Evolutionary conservation across 2,888 invertebrate genomes (phyloP).

Genomic region (Myopa tessellatipennis): DNA sequence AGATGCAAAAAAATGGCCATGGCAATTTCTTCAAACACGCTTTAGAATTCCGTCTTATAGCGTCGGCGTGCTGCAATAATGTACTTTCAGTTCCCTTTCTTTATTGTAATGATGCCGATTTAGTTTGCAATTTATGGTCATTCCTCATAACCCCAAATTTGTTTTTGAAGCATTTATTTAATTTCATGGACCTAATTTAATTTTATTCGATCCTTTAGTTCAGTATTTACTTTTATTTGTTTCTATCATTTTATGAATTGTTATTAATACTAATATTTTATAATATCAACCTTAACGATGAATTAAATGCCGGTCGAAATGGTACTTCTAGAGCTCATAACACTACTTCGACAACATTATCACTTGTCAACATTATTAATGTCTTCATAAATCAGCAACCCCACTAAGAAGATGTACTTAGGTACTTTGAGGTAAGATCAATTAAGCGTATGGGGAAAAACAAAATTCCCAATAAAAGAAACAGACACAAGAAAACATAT

Average conservation of each 20-base stretch:
- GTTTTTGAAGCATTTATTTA: background rate
- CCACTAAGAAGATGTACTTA: constrained; percentile 51
- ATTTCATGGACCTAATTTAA: too few species aligned
- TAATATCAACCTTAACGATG: constrained; percentile 28
- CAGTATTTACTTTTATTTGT: background rate
- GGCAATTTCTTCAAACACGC: too few species aligned
- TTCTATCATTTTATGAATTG: background rate
- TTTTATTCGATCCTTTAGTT: too few species aligned
- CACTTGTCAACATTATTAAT: constrained; percentile 67
- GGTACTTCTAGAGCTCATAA: constrained; percentile 46
- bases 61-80: background rate
- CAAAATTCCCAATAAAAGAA: constrained; percentile 49
- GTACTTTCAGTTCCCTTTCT: background rate
- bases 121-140: constrained; percentile 33
- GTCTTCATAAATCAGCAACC: constrained; percentile 63
- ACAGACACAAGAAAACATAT: background rate
- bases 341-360: constrained; percentile 59
- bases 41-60: too few species aligned
- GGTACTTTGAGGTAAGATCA: constrained; percentile 60
- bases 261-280: too few species aligned
- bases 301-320: constrained; percentile 40
- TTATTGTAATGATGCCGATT: constrained; percentile 7
- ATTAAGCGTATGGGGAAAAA: constrained; percentile 60
- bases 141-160: constrained; percentile 16
- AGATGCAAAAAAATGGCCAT: too few species aligned